A percentile compares a stretch with the other conserved stretches of the same genome.
phyloP scores from a whole-genome alignment of 2,113 vertebrate genomes.

The Sturnus vulgaris region DNA sequence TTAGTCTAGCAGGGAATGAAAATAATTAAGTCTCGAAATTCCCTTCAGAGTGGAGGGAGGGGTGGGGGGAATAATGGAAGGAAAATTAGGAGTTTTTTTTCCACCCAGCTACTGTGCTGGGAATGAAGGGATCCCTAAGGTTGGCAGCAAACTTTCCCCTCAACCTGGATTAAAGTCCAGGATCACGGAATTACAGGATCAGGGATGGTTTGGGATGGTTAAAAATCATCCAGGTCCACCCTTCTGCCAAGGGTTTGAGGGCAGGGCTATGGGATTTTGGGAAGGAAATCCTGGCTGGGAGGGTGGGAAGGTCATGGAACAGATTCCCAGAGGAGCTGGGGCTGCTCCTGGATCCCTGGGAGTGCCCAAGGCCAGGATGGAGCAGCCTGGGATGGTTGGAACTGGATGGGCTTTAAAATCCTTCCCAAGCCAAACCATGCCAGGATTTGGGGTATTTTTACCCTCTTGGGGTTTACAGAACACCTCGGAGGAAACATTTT shows the following conservation, averaged over 20 bases:
- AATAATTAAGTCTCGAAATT: constrained; percentile 65
- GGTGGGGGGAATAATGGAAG: not conserved
- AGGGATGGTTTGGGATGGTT: not conserved
- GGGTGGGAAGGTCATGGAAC: accelerated
- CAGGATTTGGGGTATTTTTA: not conserved
- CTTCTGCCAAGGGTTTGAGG: not conserved
- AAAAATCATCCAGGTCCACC: not conserved
- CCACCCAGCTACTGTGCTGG: not conserved
- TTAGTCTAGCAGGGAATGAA: constrained; percentile 70
- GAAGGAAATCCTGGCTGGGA: not conserved
- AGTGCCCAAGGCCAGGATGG: not conserved
- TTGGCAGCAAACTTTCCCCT: not conserved
- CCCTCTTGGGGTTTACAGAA: not conserved
- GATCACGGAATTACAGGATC: not conserved
- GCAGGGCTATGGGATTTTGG: not conserved
- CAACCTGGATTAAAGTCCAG: not conserved
- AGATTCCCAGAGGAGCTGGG: not conserved
- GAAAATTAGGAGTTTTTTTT: constrained; percentile 16
- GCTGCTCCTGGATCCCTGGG: not conserved
- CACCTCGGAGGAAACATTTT: not conserved
- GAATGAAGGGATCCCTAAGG: not conserved
- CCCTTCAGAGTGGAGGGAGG: not conserved
- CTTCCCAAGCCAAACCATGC: not conserved
- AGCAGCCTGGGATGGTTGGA: accelerated
- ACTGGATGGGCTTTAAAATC: not conserved